Conservation (phyloP, 2,888 invertebrate species). For the Cacoxenus indagator region DNA sequence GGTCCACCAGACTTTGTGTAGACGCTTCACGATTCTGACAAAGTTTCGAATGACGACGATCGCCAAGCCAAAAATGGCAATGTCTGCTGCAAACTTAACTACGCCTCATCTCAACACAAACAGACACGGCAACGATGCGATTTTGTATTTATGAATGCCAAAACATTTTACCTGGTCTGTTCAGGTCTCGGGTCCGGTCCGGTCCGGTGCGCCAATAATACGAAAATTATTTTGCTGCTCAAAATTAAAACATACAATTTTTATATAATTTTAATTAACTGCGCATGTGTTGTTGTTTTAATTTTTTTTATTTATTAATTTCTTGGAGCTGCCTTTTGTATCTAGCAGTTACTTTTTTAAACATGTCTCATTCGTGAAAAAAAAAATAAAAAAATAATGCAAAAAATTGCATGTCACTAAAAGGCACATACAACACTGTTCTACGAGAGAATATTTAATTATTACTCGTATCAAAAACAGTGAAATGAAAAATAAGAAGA, state of each 20-base stretch:
- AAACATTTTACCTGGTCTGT: background rate
- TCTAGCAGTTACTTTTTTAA: no score
- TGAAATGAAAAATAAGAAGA: background rate
- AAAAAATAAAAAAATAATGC: no score
- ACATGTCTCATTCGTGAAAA: background rate
- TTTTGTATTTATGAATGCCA: background rate
- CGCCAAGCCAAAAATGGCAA: slow-evolving; percentile 26
- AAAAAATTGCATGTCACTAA: slow-evolving; percentile 1
- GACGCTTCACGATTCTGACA: slow-evolving; percentile 47
- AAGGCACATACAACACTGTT: background rate
- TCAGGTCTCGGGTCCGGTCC: background rate
- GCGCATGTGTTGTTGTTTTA: background rate
- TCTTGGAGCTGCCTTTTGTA: no score
- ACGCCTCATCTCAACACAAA: no score
- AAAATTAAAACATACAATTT: slow-evolving; percentile 2
- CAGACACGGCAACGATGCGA: background rate
- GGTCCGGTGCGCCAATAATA: background rate
- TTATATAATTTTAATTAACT: slow-evolving; percentile 12
- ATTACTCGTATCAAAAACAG: slow-evolving; percentile 3
- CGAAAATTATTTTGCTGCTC: slow-evolving; percentile 5
- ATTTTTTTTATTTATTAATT: background rate
- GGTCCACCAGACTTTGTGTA: no score
- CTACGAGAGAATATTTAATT: background rate
- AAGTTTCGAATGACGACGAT: slow-evolving; percentile 45
- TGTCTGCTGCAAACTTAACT: background rate